Conservation (phyloP, 2,888 invertebrate genomes). For the Augochlorella aurata region DNA sequence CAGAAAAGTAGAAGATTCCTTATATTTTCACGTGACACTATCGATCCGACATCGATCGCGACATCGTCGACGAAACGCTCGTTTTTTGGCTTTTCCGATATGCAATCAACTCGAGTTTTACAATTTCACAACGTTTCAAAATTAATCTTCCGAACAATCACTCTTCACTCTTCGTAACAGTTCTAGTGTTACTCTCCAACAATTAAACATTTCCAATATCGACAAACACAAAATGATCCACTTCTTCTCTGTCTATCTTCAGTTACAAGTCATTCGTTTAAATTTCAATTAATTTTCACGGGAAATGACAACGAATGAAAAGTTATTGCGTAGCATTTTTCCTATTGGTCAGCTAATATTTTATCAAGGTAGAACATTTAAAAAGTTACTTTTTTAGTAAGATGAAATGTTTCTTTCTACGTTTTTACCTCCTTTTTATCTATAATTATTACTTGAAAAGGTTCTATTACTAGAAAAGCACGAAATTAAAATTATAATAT, state of each 20-base stretch:
- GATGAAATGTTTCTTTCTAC: background rate
- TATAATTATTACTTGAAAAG: no score
- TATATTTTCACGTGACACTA: constrained; percentile 22
- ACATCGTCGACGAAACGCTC: constrained; percentile 25
- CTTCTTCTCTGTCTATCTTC: background rate
- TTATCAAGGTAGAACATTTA: no score
- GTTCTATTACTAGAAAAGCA: no score
- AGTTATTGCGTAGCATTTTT: background rate
- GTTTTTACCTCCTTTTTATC: background rate
- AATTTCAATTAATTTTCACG: background rate
- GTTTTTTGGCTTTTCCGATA: background rate
- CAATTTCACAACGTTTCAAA: background rate
- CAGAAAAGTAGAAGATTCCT: background rate
- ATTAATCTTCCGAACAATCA: background rate
- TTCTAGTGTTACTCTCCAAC: background rate
- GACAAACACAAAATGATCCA: background rate
- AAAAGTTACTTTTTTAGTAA: no score
- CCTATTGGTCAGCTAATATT: background rate
- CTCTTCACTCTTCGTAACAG: background rate
- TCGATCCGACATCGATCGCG: constrained; percentile 22
- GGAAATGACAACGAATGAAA: background rate
- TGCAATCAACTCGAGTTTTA: background rate
- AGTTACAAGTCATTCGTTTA: background rate
- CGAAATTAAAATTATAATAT: no score
- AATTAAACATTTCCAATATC: background rate